Percentiles rank a stretch among this genome's conserved stretches.
Conservation (phyloP, 2,888 invertebrate species). For the Pyrrhia umbra region DNA sequence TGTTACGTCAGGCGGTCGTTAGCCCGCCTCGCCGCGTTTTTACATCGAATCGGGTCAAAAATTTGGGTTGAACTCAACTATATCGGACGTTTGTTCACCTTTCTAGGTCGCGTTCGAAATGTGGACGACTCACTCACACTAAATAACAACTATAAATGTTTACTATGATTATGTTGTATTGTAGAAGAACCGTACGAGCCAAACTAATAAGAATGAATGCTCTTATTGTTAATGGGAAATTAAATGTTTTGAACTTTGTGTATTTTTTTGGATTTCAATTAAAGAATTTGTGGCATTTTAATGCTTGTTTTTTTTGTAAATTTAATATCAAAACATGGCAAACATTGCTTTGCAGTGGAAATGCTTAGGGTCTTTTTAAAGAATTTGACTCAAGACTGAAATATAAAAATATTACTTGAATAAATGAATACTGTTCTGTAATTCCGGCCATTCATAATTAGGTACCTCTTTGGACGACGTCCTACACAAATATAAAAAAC, state of each 20-base stretch:
- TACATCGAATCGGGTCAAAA: slow-evolving; percentile 85
- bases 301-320: no score
- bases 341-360: no score
- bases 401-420: no score
- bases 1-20: slow-evolving; percentile 81
- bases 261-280: not conserved
- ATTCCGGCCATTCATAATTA: no score
- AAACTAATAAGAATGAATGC: not conserved
- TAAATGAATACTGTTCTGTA: no score
- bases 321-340: no score
- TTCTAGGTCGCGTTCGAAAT: slow-evolving; percentile 80
- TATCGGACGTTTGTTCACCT: slow-evolving; percentile 87
- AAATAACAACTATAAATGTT: slow-evolving; percentile 32
- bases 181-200: slow-evolving; percentile 7
- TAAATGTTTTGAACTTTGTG: not conserved
- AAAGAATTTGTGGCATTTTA: no score
- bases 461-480: no score
- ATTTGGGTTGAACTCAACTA: slow-evolving; percentile 84
- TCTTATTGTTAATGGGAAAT: not conserved
- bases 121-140: slow-evolving; percentile 52
- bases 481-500: no score
- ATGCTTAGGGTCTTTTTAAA: no score
- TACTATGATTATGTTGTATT: slow-evolving; percentile 34
- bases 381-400: no score
- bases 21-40: slow-evolving; percentile 77